These are phyloP conservation scores for Chauna torquata DNA, from an alignment of 2,113 vertebrate genomes.

Conservation along the genomic window DNA sequence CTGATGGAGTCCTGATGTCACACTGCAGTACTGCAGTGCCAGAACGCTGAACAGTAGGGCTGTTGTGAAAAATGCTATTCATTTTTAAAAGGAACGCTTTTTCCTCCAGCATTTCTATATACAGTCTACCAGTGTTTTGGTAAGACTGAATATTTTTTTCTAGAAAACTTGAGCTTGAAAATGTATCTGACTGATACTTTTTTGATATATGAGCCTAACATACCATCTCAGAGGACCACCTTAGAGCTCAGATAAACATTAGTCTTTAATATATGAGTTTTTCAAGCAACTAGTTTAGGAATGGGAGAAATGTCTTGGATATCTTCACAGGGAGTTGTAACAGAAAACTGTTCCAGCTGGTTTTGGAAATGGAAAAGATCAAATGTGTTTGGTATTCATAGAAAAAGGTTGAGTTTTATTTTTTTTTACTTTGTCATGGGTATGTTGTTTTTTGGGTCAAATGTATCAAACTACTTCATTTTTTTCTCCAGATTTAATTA, in stretches of 20 bases:
- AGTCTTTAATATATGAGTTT: background rate
- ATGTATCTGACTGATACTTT: background rate
- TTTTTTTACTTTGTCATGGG: accelerated
- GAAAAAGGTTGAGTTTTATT: accelerated
- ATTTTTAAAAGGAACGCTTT: background rate
- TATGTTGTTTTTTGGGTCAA: background rate
- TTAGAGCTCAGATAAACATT: background rate
- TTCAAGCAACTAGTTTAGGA: background rate
- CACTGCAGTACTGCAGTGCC: accelerated
- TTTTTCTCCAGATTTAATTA: background rate
- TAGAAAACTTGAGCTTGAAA: background rate
- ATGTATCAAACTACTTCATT: background rate
- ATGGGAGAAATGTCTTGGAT: background rate
- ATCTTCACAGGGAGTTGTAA: background rate
- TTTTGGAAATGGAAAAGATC: background rate
- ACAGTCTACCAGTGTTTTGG: background rate
- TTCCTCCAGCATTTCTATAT: background rate
- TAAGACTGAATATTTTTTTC: background rate
- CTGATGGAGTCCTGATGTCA: background rate
- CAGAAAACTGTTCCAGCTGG: background rate
- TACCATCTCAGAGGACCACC: background rate
- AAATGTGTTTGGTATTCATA: background rate
- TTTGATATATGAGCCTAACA: background rate
- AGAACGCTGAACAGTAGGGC: background rate
- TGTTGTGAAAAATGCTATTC: background rate